A percentile compares a stretch with the other conserved stretches of the same genome.
Evolutionary conservation across 2,113 vertebrate species (phyloP).

Genomic region (Ictalurus furcatus): DNA sequence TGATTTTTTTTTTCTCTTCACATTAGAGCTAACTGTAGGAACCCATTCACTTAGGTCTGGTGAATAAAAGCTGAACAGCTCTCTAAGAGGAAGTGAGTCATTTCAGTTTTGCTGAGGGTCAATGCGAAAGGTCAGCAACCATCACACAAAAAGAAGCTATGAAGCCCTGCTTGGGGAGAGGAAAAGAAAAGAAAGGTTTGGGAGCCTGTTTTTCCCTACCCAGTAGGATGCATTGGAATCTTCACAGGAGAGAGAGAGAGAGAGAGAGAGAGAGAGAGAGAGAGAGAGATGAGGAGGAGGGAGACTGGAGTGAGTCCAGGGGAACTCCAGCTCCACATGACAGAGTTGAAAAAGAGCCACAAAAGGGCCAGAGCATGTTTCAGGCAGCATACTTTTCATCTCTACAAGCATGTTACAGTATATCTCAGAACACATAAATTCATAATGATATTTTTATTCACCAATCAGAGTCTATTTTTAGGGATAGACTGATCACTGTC

Average conservation of each 20-base stretch:
- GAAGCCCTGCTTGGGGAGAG: constrained; percentile 4
- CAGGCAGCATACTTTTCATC: constrained; percentile 35
- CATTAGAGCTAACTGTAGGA: constrained; percentile 9
- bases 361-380: constrained; percentile 38
- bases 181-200: constrained; percentile 42
- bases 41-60: background rate
- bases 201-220: constrained; percentile 22
- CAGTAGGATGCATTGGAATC: constrained; percentile 48
- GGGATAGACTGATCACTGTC: background rate
- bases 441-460: background rate
- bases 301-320: constrained; percentile 73
- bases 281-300: constrained; percentile 63
- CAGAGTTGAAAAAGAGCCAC: constrained; percentile 42
- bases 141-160: constrained; percentile 38
- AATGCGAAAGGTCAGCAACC: constrained; percentile 35
- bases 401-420: background rate
- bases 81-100: constrained; percentile 45
- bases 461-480: background rate
- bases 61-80: constrained; percentile 28
- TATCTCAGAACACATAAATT: background rate
- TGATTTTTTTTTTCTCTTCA: background rate
- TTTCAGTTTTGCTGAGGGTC: constrained; percentile 36
- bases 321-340: constrained; percentile 73
- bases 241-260: constrained; percentile 57
- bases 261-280: constrained; percentile 58